Conservation (phyloP, 2,888 invertebrate species). For the Phrixothrix hirtus region DNA sequence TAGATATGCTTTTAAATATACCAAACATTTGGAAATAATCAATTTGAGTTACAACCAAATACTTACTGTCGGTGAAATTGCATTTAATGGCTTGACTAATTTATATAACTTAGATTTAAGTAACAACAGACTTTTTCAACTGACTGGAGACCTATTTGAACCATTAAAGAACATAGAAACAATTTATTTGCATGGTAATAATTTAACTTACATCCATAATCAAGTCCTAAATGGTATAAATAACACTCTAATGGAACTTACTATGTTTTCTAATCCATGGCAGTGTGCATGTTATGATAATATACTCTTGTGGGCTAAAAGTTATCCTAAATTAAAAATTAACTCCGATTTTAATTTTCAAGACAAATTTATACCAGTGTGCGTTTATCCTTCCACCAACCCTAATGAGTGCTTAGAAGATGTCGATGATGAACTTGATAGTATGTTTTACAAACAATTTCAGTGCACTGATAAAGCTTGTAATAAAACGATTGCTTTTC, state of each 20-base stretch:
- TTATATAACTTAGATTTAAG: conserved; percentile 19
- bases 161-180: background rate
- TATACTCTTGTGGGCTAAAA: conserved; percentile 4
- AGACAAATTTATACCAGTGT: conserved; percentile 4
- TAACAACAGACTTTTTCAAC: conserved; percentile 16
- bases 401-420: conserved; percentile 15
- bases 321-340: background rate
- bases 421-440: conserved; percentile 14
- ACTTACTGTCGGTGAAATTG: conserved; percentile 13
- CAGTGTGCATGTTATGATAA: conserved; percentile 15
- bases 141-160: conserved; percentile 8
- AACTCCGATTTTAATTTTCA: conserved; percentile 1
- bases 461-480: too few relatives aligned
- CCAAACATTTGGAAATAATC: conserved; percentile 14
- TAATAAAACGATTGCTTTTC: too few relatives aligned
- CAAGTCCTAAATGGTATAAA: conserved; percentile 8
- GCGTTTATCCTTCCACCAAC: conserved; percentile 8
- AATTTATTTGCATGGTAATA: conserved; percentile 12
- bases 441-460: conserved; percentile 11
- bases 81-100: conserved; percentile 20
- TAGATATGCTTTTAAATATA: conserved; percentile 12
- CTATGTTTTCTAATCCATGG: conserved; percentile 15
- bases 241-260: conserved; percentile 2
- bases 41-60: conserved; percentile 24
- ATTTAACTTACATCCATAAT: conserved; percentile 12